Evolutionary conservation across 2,113 vertebrate genomes (phyloP), one percentile per base, ranked within the genome.

Genomic region (Thinocorus orbignyianus): DNA sequence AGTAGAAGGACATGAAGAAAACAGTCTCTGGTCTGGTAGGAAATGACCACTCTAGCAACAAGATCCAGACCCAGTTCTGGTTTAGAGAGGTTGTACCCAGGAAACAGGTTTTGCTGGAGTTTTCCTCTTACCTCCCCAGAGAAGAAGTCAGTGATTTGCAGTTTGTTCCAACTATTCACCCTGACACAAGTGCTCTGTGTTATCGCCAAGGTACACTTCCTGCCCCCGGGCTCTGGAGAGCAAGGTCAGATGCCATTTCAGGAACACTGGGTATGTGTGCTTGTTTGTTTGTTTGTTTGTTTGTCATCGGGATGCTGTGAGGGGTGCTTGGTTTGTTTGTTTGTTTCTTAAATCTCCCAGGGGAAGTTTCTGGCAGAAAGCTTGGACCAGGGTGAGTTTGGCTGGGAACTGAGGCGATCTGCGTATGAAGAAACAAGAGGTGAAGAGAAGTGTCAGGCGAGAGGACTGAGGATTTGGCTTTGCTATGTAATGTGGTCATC

Each of bases 331-430:
- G 64, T 88, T 91, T 80, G 88, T 96, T 96, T 96, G 68, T 97
- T 97, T 97, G 48, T 91, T 95, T 96, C 92, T 88, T 88, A 86
- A 88, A 91, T 95, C 80, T 95, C 93, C 90, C 80, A 68, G 83
- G 86, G 88, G 90, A 92, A 69, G 48, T 92, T 96, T 92, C 86
- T 96, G 96, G 96, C 92, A 96, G 92, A 94, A 92, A 94, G 69
- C 69, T 87, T 84, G 69, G 90, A 76, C 52, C 44, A 65, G 79
- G 31, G 60, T 88, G 44, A 82, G 49, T 92, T 90, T 97, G 94
- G 87, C 93, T 96, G 62, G 92, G 68, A 95, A 23, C 28, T 20
- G 79, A 94, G 42, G 66, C 31, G 7, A 82, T 86, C 60, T 92
- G 70, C 0, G 1, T 69, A 76, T 90, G 74, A 91, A 82, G 87